Evolutionary conservation across 2,888 invertebrate species (phyloP), one percentile per base, ranked within the genome.

Genomic region (Graphium colonna): DNA sequence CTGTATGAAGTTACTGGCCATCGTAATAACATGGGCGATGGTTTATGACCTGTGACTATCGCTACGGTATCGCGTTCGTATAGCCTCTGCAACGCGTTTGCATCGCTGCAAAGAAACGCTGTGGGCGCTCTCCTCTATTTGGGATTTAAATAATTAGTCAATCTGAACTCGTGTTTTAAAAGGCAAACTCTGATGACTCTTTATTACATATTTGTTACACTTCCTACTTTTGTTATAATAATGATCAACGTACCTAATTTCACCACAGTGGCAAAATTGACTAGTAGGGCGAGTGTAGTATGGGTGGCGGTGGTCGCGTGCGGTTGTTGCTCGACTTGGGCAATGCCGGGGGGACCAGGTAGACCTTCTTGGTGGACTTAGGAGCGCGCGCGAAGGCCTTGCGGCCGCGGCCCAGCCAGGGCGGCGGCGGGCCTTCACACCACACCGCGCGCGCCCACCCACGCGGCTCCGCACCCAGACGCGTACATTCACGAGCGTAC

Each of bases 401-500:
- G 40, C 77, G 75, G 12, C 71, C 68, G n/a, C 82, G 78, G 21
- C 57, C 60, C 54, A 84, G 71, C 87, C 86, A 85, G 38, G 70
- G 76, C 67, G 86, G 82, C 69, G 83, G 63, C 10, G 73, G 59
- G 1, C 85, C 86, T 28, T 91, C 91, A 71, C 96, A 96, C 72
- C 92, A 92, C 47, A 94, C 93, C 12, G 91, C 89, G 44, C 90
- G 88, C 56, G 93, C 91, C 97, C 97, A 97, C 60, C 93, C 91
- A 0, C 88, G 88, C 44, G 95, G 84, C 56, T 91, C 90, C 0
- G 94, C 94, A 0, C 96, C 96, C 38, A 95, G 79, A 16, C 96
- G 91, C 58, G 93, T 91, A 73, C 98, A 98, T 77, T 96, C 96
- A 61, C 96, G 93, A 0, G 95, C 95, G 73, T 97, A 98, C 1